phyloP scores from a whole-genome alignment of 2,113 vertebrate genomes.

The Pseudonaja textilis region DNA sequence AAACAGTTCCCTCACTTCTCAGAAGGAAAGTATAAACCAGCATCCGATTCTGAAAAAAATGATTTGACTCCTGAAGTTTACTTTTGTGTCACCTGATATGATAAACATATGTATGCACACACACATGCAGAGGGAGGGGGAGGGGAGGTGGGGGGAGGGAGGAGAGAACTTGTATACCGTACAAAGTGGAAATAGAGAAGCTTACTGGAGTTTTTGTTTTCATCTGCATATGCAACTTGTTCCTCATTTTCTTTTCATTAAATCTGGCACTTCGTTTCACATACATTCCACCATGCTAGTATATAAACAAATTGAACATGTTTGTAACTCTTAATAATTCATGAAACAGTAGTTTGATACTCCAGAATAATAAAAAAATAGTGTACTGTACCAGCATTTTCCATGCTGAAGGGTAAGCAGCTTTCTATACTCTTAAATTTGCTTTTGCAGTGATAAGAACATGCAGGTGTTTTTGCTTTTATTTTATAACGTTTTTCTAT shows the following conservation, averaged over 20 bases:
- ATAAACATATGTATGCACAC: not conserved
- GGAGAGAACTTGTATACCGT: not conserved
- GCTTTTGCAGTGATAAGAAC: not conserved
- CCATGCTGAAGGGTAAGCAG: not conserved
- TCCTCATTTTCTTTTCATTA: slow-evolving; percentile 83
- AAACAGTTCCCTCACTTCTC: not conserved
- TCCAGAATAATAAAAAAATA: not conserved
- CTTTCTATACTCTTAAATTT: not conserved
- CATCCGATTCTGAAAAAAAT: not conserved
- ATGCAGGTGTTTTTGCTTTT: not conserved
- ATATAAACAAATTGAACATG: slow-evolving; percentile 22
- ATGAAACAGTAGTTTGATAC: slow-evolving; percentile 9
- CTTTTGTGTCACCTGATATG: not conserved
- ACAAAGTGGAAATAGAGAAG: not conserved
- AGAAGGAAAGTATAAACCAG: not conserved
- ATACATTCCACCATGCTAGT: slow-evolving; percentile 93
- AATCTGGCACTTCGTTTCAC: slow-evolving; percentile 94
- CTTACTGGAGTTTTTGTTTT: slow-evolving; percentile 82
- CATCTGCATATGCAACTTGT: slow-evolving; percentile 79
- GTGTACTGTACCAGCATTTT: not conserved
- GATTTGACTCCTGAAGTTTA: not conserved
- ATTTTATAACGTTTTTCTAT: not conserved
- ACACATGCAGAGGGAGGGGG: no score
- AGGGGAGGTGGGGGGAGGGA: no score
- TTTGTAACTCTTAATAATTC: slow-evolving; percentile 31